phyloP scores from a whole-genome alignment of 2,113 vertebrate species.

The Paracanthobrama guichenoti region DNA sequence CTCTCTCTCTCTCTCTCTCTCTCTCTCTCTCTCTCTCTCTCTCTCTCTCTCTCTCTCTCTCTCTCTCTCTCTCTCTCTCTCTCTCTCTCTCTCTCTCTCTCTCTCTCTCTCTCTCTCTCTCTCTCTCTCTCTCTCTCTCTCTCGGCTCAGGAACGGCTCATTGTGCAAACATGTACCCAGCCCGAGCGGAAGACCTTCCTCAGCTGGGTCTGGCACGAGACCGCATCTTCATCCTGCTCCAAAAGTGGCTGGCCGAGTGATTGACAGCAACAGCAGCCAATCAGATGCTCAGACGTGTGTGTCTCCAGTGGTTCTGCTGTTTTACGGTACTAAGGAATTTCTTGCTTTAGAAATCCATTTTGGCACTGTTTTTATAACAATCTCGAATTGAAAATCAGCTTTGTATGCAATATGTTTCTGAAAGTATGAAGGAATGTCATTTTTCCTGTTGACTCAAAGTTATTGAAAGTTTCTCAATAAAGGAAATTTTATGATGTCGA shows the following conservation, averaged over 20 bases:
- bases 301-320: background rate
- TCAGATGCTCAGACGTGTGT: background rate
- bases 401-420: background rate
- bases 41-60: slow-evolving; percentile 29
- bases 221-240: slow-evolving; percentile 66
- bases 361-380: background rate
- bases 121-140: background rate
- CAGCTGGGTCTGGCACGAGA: slow-evolving; percentile 67
- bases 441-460: background rate
- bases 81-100: background rate
- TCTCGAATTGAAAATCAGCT: background rate
- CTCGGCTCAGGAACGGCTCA: slow-evolving; percentile 72
- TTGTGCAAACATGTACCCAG: slow-evolving; percentile 73
- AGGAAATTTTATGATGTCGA: background rate
- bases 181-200: slow-evolving; percentile 63
- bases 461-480: slow-evolving; percentile 32
- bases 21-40: slow-evolving; percentile 29
- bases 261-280: background rate
- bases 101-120: no score
- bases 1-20: no score
- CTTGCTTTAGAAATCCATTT: background rate
- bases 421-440: background rate
- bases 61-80: slow-evolving; percentile 26
- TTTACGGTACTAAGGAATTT: background rate
- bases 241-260: slow-evolving; percentile 70